Conservation (phyloP, 2,113 vertebrate species). For the Peucedramus taeniatus region DNA sequence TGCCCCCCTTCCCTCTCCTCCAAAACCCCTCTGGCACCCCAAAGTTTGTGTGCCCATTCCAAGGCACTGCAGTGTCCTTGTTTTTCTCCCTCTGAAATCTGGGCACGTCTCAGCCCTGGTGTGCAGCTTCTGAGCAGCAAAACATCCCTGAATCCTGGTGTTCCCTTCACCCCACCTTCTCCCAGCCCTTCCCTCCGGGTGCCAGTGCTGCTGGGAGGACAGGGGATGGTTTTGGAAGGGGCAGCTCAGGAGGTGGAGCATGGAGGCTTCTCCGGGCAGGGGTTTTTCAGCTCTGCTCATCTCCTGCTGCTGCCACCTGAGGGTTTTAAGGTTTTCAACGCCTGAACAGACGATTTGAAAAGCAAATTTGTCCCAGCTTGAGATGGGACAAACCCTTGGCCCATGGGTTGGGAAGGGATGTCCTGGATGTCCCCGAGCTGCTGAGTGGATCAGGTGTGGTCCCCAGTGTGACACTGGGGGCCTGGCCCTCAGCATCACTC, state of each 20-base stretch:
- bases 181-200: fast-evolving
- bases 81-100: background rate
- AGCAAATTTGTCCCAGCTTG: background rate
- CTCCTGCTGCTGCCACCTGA: background rate
- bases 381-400: background rate
- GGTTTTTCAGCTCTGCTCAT: background rate
- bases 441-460: fast-evolving
- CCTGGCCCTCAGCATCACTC: background rate
- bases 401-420: fast-evolving
- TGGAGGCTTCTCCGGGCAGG: background rate
- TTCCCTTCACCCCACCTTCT: background rate
- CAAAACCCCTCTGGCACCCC: background rate
- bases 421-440: background rate
- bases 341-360: background rate
- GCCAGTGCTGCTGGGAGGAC: background rate
- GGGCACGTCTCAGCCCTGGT: background rate
- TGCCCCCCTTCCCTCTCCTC: background rate
- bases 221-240: background rate
- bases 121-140: background rate
- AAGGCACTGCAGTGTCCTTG: background rate
- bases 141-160: background rate
- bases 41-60: background rate
- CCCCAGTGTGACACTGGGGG: fast-evolving
- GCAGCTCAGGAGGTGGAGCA: background rate
- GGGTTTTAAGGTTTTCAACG: background rate